Evolutionary conservation across 2,797 vertebrate species (phyloP), one percentile per base, ranked within the genome.

Genomic region (Eleutherodactylus coqui): DNA sequence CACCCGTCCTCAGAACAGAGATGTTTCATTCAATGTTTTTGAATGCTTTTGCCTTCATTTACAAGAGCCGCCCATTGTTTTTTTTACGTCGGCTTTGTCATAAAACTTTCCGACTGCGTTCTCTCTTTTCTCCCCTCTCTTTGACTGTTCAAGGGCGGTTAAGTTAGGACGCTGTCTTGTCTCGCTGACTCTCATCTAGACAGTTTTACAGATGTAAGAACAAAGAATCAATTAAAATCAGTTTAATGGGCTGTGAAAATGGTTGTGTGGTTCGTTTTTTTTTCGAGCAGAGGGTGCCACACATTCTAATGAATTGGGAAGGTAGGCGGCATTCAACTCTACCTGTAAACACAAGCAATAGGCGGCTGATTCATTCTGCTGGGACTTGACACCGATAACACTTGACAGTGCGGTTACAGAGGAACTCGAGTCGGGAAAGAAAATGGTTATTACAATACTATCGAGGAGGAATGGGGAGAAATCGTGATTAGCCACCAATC

Each of bases 171-270:
- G 29, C 21, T 5, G 24, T 32, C 45, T n/a, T 32, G 75, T 85
- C 60, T 85, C 45, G 55, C 29, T 27, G 32, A 16, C 60, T 70
- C 45, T 79, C 75, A 70, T 62, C 75, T 53, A 38, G 27, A 78
- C 34, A 45, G 24, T 55, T 85, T 70, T 85, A 85, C 75, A 78
- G 75, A 51, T 70, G 75, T 85, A 85, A 85, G 83, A 78, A 85
- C 75, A 85, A 78, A 85, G 83, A 79, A 78, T 85, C 83, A 85
- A 85, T 85, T 85, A 85, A 85, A 69, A 85, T 85, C 83, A 85
- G 75, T 85, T 69, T 85, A 85, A 85, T 85, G 75, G 75, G 47
- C 75, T 78, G 83, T 78, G 83, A 85, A 85, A 85, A 70, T 69
- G 72, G 75, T 78, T 38, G 53, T 69, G 34, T 16, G 29, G 45